phyloP scores from a whole-genome alignment of 2,888 invertebrate species.

The Notocelia uddmanniana region DNA sequence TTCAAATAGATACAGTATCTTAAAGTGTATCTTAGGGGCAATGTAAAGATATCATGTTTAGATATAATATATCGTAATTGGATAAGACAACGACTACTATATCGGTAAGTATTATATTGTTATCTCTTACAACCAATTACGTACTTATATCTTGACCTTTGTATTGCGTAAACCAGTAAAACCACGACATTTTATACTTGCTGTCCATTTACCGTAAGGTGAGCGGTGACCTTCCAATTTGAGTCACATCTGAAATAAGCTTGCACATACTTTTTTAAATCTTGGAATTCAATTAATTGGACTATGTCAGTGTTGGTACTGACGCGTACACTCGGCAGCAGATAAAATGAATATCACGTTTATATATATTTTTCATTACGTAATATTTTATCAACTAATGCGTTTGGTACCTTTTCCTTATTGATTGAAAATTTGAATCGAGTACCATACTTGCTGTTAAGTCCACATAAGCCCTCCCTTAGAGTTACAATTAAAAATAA shows the following conservation, averaged over 20 bases:
- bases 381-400: too few species aligned
- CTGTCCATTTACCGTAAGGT: conserved; percentile 36
- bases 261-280: conserved; percentile 29
- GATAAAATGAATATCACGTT: not conserved
- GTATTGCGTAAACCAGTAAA: conserved; percentile 30
- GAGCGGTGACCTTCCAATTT: conserved; percentile 40
- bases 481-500: too few species aligned
- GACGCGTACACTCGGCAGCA: conserved; percentile 14
- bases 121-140: conserved; percentile 19
- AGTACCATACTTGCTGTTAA: too few species aligned
- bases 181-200: conserved; percentile 19
- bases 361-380: not conserved
- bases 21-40: conserved; percentile 5
- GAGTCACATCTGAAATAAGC: conserved; percentile 37
- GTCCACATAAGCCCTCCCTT: too few species aligned
- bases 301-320: conserved; percentile 24
- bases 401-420: too few species aligned
- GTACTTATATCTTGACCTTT: conserved; percentile 25
- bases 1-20: not conserved
- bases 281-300: conserved; percentile 35
- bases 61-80: not conserved
- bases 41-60: too few species aligned
- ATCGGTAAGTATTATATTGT: not conserved
- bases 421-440: too few species aligned
- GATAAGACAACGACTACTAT: conserved; percentile 14